A percentile compares a stretch with the other conserved stretches of the same genome.
Evolutionary conservation across 1,140 invertebrate genomes (phyloP).

Genomic region (Dysdera silvatica): DNA sequence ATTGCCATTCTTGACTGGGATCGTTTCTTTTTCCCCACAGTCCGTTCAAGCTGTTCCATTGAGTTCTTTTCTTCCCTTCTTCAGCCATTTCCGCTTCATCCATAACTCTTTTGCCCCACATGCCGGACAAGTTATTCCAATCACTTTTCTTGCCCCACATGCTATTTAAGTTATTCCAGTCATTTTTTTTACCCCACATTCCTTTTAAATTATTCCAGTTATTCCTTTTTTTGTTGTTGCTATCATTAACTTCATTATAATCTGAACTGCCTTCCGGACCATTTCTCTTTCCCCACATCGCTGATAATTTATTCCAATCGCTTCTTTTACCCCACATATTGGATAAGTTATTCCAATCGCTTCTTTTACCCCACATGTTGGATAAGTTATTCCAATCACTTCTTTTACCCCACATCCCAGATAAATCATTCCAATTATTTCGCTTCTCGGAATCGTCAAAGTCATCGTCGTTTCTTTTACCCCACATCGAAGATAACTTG

Average conservation of each 20-base stretch:
- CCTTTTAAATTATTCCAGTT: no score
- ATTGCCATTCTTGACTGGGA: no score
- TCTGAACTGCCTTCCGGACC: no score
- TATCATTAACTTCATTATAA: no score
- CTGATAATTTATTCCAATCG: conserved; percentile 33
- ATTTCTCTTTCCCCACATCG: conserved; percentile 32
- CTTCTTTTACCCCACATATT: conserved; percentile 28
- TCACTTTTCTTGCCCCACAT: conserved; percentile 33
- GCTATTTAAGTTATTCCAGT: conserved; percentile 30
- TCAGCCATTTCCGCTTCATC: conserved; percentile 29
- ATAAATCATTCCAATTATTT: conserved; percentile 28
- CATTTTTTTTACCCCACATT: no score
- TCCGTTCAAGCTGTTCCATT: no score
- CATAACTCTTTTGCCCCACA: conserved; percentile 31
- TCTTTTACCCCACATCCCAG: conserved; percentile 59
- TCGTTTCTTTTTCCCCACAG: no score
- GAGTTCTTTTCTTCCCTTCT: no score
- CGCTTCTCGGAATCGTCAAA: conserved; percentile 40
- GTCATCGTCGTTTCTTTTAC: conserved; percentile 19
- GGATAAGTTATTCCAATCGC: conserved; percentile 27
- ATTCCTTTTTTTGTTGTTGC: no score
- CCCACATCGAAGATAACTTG: conserved; percentile 32
- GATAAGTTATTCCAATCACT: conserved; percentile 31
- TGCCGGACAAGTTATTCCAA: conserved; percentile 26
- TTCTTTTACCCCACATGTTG: conserved; percentile 32